Percentiles rank a stretch among this genome's conserved stretches.
phyloP scores from a whole-genome alignment of 2,113 vertebrate genomes.

The Rana temporaria region DNA sequence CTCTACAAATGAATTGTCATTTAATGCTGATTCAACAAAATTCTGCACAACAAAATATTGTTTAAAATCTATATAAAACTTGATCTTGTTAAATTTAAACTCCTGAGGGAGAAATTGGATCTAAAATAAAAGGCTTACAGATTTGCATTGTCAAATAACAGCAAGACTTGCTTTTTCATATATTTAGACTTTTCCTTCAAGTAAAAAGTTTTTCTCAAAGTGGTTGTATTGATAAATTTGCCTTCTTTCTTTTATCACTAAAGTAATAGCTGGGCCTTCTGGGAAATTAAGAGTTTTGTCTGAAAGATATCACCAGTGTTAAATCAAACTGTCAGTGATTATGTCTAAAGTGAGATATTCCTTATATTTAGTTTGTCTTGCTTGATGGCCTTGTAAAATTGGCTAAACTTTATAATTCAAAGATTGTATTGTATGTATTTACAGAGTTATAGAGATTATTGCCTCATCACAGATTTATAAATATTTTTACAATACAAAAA shows the following conservation, averaged over 20 bases:
- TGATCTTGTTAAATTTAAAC: constrained; percentile 11
- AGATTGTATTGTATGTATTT: neutral
- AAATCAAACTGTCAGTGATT: constrained; percentile 45
- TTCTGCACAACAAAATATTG: constrained; percentile 15
- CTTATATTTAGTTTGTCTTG: constrained; percentile 1
- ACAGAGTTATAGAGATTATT: neutral
- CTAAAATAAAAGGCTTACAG: constrained; percentile 31
- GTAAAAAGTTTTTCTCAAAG: constrained; percentile 25
- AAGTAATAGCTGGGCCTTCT: constrained; percentile 11
- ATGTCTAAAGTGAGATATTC: constrained; percentile 13
- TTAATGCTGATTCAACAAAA: constrained; percentile 15
- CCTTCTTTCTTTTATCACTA: constrained; percentile 25
- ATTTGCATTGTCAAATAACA: constrained; percentile 37
- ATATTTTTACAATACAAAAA: neutral
- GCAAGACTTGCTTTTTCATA: neutral
- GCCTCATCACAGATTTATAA: neutral
- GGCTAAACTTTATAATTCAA: neutral
- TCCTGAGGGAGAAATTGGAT: constrained; percentile 26
- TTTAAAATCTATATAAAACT: constrained; percentile 10
- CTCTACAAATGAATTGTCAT: constrained; percentile 6
- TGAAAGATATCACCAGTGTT: neutral
- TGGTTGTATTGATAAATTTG: constrained; percentile 18
- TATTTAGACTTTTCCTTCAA: neutral
- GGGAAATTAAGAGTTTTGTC: constrained; percentile 52
- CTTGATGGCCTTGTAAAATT: neutral